phyloP scores from a whole-genome alignment of 2,888 invertebrate genomes.

The Synanthedon myopaeformis region DNA sequence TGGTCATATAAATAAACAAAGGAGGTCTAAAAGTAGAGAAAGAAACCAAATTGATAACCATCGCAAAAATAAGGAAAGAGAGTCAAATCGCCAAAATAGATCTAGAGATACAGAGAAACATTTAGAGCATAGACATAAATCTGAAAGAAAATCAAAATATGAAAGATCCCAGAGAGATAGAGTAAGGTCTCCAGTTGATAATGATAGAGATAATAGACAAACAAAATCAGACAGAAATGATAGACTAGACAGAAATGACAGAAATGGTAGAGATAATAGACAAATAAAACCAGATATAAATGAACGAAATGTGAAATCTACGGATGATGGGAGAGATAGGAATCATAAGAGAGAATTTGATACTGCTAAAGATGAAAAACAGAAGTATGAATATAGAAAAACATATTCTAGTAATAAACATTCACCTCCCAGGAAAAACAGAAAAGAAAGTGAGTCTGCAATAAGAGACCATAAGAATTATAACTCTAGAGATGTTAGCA shows the following conservation, averaged over 20 bases:
- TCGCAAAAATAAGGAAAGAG: conserved; percentile 6
- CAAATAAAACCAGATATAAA: conserved; percentile 13
- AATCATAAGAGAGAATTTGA: conserved; percentile 7
- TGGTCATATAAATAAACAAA: conserved; percentile 2
- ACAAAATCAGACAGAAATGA: conserved; percentile 14
- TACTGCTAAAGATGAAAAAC: conserved; percentile 2
- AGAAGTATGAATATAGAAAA: conserved; percentile 23
- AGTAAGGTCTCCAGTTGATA: conserved; percentile 17
- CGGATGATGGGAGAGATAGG: conserved; percentile 7
- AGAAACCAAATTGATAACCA: neutral
- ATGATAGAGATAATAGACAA: conserved; percentile 21
- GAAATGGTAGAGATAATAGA: conserved; percentile 23
- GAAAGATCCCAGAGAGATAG: conserved; percentile 9
- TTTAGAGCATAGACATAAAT: conserved; percentile 9
- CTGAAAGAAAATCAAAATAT: conserved; percentile 10
- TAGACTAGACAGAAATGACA: conserved; percentile 9
- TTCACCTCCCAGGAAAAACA: conserved; percentile 16
- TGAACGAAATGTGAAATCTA: conserved; percentile 7
- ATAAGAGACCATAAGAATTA: neutral
- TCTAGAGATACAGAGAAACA: conserved; percentile 9
- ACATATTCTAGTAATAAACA: neutral
- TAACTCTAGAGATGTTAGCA: conserved; percentile 6
- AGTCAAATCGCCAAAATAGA: conserved; percentile 3
- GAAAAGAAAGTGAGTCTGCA: conserved; percentile 29
- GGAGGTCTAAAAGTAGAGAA: conserved; percentile 10